Conservation (phyloP, 2,113 vertebrate genomes). For the Anolis sagrei region DNA sequence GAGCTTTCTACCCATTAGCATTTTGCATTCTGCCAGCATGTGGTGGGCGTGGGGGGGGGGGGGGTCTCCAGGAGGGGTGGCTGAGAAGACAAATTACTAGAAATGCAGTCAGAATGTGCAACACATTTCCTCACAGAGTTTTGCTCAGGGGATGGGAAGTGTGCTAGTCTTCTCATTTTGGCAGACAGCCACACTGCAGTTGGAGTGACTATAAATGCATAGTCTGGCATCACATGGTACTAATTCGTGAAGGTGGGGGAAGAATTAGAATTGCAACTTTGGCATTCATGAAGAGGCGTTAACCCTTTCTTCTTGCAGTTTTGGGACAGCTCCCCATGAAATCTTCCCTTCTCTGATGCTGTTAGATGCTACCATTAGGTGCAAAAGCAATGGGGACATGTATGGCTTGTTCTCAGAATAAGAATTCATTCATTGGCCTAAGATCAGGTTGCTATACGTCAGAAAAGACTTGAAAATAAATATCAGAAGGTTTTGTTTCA, state of each 20-base stretch:
- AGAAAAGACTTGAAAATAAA: no score
- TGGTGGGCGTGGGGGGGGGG: background rate
- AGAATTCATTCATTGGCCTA: background rate
- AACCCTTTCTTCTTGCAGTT: background rate
- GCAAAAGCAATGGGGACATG: background rate
- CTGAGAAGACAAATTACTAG: background rate
- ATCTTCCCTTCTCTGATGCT: no score
- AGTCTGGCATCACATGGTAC: no score
- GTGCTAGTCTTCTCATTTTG: no score
- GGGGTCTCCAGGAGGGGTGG: background rate
- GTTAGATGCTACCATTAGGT: background rate
- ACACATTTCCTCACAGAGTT: background rate
- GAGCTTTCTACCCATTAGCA: background rate
- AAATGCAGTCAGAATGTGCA: background rate
- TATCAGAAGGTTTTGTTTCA: no score
- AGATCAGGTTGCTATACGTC: no score
- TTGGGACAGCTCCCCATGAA: background rate
- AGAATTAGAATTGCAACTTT: no score
- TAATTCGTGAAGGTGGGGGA: no score
- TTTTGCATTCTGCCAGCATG: background rate
- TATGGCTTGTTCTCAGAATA: background rate
- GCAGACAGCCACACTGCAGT: no score
- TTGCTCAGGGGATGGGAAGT: background rate
- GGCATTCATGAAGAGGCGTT: background rate
- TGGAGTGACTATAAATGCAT: no score